Evolutionary conservation across 2,797 vertebrate genomes (phyloP), one percentile per base, ranked within the genome.

Genomic region (Oreochromis grahami): DNA sequence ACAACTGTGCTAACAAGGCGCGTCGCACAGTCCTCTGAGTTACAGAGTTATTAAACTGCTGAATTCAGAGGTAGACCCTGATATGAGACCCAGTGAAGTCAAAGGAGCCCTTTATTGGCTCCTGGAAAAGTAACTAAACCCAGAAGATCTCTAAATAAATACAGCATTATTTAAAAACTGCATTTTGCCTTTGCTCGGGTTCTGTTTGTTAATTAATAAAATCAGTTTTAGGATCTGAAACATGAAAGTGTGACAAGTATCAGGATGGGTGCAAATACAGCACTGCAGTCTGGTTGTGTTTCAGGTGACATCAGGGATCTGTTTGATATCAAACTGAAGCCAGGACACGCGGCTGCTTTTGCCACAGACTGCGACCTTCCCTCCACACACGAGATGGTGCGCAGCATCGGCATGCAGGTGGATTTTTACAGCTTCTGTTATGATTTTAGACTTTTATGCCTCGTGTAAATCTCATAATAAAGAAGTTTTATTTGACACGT

Each of bases 371-470:
- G 99, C 4, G 97, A 98, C 83, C 93, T 99, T 81, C 97, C 98
- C n/a, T 95, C 96, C 24, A 97, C 97, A 1, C 98, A 99, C 36
- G 98, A 99, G 91, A 96, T 97, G 92, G 96, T 98, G 88, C 96
- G 96, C 94, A 98, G 97, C 15, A 95, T 98, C 70, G 98, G 98
- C 70, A 98, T 99, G 97, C 98, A 99, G 97, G 98, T 99, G 91
- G 82, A 94, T 81, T n/a, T 76, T n/a, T 17, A 13, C 41, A 5
- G 14, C 24, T 84, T 29, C 65, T 70, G 41, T 70, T 7, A 70
- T 52, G n/a, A n/a, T 19, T 0, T 60, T 60, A 19, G 29, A 34
- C 29, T 45, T 45, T 15, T 26, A 45, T 45, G 21, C 14, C 2
- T 70, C 4, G 1, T 70, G 65, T 8, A 45, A 70, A 45, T 26